Evolutionary conservation across 1,140 invertebrate genomes (phyloP).

Genomic region (Orius laevigatus): DNA sequence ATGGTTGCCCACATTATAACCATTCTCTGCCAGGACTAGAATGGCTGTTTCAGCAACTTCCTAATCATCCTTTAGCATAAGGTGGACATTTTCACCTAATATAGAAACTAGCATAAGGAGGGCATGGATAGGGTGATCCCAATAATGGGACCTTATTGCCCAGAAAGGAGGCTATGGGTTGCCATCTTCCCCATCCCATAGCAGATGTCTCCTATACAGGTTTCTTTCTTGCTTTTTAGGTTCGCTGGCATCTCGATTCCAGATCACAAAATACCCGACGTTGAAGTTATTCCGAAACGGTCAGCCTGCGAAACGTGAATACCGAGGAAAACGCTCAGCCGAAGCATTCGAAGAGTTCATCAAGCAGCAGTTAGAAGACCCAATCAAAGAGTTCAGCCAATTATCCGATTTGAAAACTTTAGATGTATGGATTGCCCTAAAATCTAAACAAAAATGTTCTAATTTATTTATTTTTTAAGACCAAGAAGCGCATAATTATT

Average conservation of each 20-base stretch:
- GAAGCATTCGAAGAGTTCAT: constrained; percentile 82
- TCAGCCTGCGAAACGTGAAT: constrained; percentile 84
- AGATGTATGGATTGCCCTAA: constrained; percentile 38
- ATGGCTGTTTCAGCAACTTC: too few species aligned
- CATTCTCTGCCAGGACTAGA: too few species aligned
- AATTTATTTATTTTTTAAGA: constrained; percentile 24
- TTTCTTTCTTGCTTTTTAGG: constrained; percentile 31
- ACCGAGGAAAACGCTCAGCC: constrained; percentile 62
- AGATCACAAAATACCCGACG: constrained; percentile 97
- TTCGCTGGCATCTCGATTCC: constrained; percentile 71
- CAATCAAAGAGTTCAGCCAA: constrained; percentile 60
- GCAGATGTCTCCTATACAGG: neutral
- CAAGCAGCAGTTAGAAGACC: constrained; percentile 78
- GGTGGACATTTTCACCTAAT: too few species aligned
- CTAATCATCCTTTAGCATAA: too few species aligned
- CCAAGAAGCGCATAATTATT: constrained; percentile 81
- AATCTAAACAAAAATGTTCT: neutral
- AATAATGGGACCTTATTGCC: too few species aligned
- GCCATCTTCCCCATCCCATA: too few species aligned
- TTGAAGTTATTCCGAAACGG: constrained; percentile 93
- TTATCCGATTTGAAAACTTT: constrained; percentile 60
- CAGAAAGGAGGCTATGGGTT: too few species aligned
- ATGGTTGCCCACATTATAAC: too few species aligned
- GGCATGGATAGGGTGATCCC: too few species aligned
- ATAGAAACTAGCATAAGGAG: too few species aligned